These are phyloP conservation scores for Perca flavescens DNA, from an alignment of 2,113 vertebrate species.

Conservation along the genomic window DNA sequence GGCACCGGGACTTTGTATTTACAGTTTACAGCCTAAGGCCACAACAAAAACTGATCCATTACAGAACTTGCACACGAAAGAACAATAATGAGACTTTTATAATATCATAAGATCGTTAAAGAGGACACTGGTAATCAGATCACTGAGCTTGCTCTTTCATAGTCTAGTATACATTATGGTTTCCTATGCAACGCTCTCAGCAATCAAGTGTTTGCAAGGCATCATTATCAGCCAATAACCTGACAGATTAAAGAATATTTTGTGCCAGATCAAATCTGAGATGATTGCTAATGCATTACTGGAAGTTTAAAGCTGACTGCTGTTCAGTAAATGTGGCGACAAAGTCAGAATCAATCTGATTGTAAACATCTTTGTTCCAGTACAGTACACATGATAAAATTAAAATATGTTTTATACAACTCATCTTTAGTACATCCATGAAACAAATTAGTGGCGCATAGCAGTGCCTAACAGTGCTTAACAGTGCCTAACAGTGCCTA, in stretches of 20 bases:
- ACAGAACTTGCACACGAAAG: constrained; percentile 25
- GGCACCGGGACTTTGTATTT: constrained; percentile 46
- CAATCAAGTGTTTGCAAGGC: neutral
- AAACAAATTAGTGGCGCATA: neutral
- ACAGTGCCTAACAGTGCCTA: no score
- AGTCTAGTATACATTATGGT: constrained; percentile 1
- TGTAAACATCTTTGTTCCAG: neutral
- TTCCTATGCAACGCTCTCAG: neutral
- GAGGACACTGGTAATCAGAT: constrained; percentile 48
- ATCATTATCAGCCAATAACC: neutral
- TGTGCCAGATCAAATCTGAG: constrained; percentile 5
- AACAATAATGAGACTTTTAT: constrained; percentile 56
- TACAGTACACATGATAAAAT: neutral
- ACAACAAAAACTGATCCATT: constrained; percentile 66
- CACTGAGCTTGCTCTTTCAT: constrained; percentile 37
- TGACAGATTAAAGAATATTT: neutral
- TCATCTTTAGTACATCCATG: neutral
- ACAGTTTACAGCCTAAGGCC: constrained; percentile 54
- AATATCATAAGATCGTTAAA: constrained; percentile 40
- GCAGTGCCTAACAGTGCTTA: no score
- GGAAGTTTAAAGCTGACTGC: neutral
- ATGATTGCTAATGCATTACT: constrained; percentile 22
- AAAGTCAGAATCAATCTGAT: neutral
- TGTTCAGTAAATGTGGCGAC: neutral
- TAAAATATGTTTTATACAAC: neutral